These are phyloP conservation scores for Eristalinus aeneus DNA, from an alignment of 2,888 invertebrate genomes.

Conservation along the genomic window DNA sequence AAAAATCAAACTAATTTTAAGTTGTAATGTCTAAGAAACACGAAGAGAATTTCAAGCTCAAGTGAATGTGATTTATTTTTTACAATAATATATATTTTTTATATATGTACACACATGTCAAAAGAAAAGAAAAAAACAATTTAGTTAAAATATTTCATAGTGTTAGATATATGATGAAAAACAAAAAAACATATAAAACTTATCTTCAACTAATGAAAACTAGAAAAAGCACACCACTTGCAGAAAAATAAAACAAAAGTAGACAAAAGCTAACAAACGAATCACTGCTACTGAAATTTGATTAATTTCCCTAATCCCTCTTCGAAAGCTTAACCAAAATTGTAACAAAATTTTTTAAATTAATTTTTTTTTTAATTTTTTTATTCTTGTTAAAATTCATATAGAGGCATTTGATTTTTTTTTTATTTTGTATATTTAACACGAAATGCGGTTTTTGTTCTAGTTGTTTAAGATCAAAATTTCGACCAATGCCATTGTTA, in stretches of 20 bases:
- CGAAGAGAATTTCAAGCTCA: constrained; percentile 71
- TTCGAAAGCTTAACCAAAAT: constrained; percentile 66
- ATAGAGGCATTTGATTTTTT: constrained; percentile 60
- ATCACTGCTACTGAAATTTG: background rate
- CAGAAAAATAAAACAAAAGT: background rate
- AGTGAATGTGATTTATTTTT: constrained; percentile 71
- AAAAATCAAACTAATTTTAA: constrained; percentile 22
- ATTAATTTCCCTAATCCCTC: background rate
- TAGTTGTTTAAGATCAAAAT: constrained; percentile 70
- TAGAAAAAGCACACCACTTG: background rate
- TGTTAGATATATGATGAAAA: constrained; percentile 28
- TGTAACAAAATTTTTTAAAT: constrained; percentile 59
- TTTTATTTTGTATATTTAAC: constrained; percentile 49
- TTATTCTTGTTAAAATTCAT: constrained; percentile 32
- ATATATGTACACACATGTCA: constrained; percentile 5
- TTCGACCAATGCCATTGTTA: constrained; percentile 70
- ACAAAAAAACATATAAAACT: constrained; percentile 17
- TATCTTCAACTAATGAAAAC: constrained; percentile 12
- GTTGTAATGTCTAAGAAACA: constrained; percentile 56
- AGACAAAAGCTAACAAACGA: background rate
- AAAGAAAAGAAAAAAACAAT: constrained; percentile 39
- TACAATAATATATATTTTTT: constrained; percentile 61
- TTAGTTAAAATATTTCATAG: constrained; percentile 64
- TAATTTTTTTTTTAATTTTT: background rate
- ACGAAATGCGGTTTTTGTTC: constrained; percentile 26